phyloP scores from a whole-genome alignment of 2,888 invertebrate genomes.

The Xestia c-nigrum region DNA sequence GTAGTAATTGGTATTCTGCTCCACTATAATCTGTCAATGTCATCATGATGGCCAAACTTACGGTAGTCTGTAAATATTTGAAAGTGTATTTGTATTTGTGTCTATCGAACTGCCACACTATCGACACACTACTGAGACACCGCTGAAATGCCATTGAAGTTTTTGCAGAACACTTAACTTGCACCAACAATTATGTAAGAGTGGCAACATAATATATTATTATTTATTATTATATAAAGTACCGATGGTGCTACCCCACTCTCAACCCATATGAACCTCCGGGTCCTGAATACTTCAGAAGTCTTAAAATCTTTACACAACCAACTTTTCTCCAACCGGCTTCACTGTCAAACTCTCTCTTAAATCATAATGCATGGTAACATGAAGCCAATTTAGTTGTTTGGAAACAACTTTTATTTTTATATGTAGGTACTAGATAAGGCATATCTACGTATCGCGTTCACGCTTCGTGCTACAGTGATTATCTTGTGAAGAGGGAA shows the following conservation, averaged over 20 bases:
- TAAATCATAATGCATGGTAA: not conserved
- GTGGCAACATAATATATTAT: too few relatives aligned
- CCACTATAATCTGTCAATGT: too few relatives aligned
- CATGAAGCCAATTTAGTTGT: not conserved
- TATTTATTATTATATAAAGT: too few relatives aligned
- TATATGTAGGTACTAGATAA: not conserved
- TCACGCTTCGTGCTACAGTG: not conserved
- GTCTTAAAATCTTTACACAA: not conserved
- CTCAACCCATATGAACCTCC: not conserved
- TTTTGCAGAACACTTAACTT: too few relatives aligned
- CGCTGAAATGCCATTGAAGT: too few relatives aligned
- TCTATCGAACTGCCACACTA: too few relatives aligned
- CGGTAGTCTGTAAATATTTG: too few relatives aligned
- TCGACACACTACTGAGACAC: too few relatives aligned
- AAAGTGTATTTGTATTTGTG: too few relatives aligned
- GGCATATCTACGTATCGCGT: not conserved
- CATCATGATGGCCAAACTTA: too few relatives aligned
- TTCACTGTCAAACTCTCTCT: not conserved
- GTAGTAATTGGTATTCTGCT: too few relatives aligned
- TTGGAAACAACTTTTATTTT: not conserved
- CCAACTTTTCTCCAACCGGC: not conserved
- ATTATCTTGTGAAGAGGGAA: conserved; percentile 17
- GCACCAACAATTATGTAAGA: too few relatives aligned
- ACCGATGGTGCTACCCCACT: not conserved
- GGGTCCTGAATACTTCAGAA: not conserved